phyloP scores from a whole-genome alignment of 2,888 invertebrate species.

The Stegana nigrithorax region DNA sequence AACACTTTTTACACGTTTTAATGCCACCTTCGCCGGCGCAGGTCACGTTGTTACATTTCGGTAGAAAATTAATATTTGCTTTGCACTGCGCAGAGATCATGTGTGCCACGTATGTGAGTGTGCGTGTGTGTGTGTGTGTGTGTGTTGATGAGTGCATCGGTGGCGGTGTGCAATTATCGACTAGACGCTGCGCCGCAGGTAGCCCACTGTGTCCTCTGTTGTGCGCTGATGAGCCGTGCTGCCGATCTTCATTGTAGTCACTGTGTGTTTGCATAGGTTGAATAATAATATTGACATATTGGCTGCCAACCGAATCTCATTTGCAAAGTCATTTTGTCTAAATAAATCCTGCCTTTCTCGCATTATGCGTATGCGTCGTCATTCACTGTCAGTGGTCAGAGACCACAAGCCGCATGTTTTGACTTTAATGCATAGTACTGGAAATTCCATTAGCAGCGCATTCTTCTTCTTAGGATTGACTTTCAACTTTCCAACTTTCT shows the following conservation, averaged over 20 bases:
- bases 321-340: constrained; percentile 65
- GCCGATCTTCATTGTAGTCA: constrained; percentile 13
- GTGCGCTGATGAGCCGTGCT: neutral
- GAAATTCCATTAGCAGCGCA: constrained; percentile 37
- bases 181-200: constrained; percentile 53
- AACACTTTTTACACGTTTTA: constrained; percentile 19
- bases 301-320: constrained; percentile 55
- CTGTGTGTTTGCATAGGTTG: constrained; percentile 47
- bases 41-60: constrained; percentile 52
- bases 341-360: constrained; percentile 54
- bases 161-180: neutral
- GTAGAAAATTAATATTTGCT: constrained; percentile 22
- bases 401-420: constrained; percentile 52
- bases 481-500: constrained; percentile 56
- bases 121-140: constrained; percentile 38
- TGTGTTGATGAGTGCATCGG: neutral
- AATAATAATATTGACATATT: constrained; percentile 62
- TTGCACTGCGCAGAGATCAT: constrained; percentile 27
- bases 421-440: constrained; percentile 51
- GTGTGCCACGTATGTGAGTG: constrained; percentile 46
- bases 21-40: constrained; percentile 34
- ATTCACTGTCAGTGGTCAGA: constrained; percentile 1
- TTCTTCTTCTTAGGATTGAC: constrained; percentile 47
- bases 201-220: constrained; percentile 22
- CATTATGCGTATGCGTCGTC: no score